Conservation (phyloP, 2,797 vertebrate genomes). For the Chaunax sp. region DNA sequence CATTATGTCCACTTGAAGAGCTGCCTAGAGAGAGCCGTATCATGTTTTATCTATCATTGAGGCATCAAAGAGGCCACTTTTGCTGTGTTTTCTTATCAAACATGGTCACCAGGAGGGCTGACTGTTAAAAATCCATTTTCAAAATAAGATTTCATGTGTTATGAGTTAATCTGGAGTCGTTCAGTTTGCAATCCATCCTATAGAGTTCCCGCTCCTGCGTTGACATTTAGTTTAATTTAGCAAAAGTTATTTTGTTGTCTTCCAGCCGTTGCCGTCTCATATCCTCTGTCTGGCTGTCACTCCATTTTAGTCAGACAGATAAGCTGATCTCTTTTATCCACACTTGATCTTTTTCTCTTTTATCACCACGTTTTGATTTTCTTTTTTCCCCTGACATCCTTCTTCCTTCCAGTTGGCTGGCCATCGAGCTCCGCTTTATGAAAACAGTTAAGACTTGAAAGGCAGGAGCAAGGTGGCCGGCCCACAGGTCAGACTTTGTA, state of each 20-base stretch:
- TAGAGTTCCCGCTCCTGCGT: slow-evolving; percentile 43
- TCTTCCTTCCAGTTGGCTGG: slow-evolving; percentile 69
- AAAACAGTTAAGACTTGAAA: slow-evolving; percentile 78
- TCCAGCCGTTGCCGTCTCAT: slow-evolving; percentile 50
- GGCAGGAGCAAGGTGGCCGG: slow-evolving; percentile 35
- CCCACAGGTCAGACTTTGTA: slow-evolving; percentile 42
- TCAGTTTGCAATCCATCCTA: slow-evolving; percentile 56
- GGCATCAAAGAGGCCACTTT: too few species aligned
- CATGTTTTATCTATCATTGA: too few species aligned
- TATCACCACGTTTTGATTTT: slow-evolving; percentile 67
- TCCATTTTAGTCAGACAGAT: slow-evolving; percentile 70
- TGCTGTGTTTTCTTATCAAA: too few species aligned
- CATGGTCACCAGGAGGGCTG: too few species aligned
- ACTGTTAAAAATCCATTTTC: slow-evolving; percentile 51
- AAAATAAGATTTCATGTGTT: slow-evolving; percentile 49
- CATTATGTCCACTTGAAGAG: too few species aligned
- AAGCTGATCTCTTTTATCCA: slow-evolving; percentile 78
- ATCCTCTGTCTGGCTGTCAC: slow-evolving; percentile 71
- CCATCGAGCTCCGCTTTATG: slow-evolving; percentile 60
- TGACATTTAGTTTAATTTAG: slow-evolving; percentile 27
- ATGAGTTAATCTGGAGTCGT: slow-evolving; percentile 64
- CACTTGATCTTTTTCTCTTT: slow-evolving; percentile 80
- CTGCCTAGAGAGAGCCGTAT: too few species aligned
- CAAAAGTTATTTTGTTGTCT: slow-evolving; percentile 67
- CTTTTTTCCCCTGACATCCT: slow-evolving; percentile 41